Evolutionary conservation across 2,888 invertebrate genomes (phyloP), one percentile per base, ranked within the genome.

Genomic region (Agrotis clavis): DNA sequence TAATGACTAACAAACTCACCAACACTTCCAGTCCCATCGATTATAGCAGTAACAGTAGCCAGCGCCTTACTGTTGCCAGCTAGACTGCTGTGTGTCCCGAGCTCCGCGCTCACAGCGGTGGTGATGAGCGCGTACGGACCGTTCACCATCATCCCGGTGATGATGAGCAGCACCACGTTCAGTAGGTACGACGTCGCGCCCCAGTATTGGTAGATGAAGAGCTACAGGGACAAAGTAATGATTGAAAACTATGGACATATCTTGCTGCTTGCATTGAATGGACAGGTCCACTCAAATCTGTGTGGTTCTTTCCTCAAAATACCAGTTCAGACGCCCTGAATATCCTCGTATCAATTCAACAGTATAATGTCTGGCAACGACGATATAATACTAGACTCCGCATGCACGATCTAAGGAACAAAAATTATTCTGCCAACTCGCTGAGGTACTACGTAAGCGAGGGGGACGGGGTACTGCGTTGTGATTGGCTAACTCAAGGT

Each of bases 21-120:
- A 71, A 98, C 97, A 75, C 98, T 98, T 11, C 99, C 99, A 0
- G 99, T 99, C 60, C 99, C 99, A 94, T 99, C 99, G 60, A 99
- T 99, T 86, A 99, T 99, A 30, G 99, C 99, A 0, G 99, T 99
- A n/a, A 99, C 99, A 0, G 99, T 99, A 11, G 99, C 99, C 74
- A 99, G 93, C 7, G 99, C 99, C 90, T 98, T 98, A 0, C 98
- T 95, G 94, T 98, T 98, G 3, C 98, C 98, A 66, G 98, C 97
- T 68, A 99, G 95, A 76, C 98, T 98, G 81, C 97, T 97, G 95
- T 99, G 99, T 0, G 98, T 98, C 19, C 99, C 99, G 9, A 99
- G 96, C 91, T 99, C 99, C 0, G 99, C 99, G 68, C 99, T 98
- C 51, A 99, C 99, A 0, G 99, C 99, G 0, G 99, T 99, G 4